Evolutionary conservation across 2,888 invertebrate genomes (phyloP), one percentile per base, ranked within the genome.

Genomic region (Colletes collaris): DNA sequence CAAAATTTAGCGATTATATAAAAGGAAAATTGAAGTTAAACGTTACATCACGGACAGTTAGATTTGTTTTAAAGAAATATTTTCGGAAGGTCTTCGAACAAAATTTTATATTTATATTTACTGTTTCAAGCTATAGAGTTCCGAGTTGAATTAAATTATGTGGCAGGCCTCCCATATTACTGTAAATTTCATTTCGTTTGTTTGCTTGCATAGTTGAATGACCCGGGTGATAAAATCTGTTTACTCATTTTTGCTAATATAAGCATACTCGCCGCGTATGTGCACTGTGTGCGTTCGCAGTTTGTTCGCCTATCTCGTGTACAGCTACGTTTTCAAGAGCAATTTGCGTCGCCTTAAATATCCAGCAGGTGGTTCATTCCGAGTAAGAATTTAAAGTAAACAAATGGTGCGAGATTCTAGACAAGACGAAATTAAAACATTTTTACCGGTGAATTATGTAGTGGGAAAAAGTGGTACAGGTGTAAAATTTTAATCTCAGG

Each of bases 171-270:
- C 27, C 40, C 64, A 27, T 65, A 56, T 69, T 37, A 37, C 49
- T 46, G 62, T 19, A 64, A 79, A 79, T 72, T 40, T 37, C 50
- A 79, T 79, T 73, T 64, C 37, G 27, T 27, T n/a, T 11, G 53
- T 40, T 72, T 46, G 49, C 60, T 64, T 16, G 19, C 64, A 67
- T 59, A 64, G 16, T 46, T 50, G 4, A 13, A 66, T 49, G 60
- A 56, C 67, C 67, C 10, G n/a, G 8, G 13, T 27, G 53, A 60
- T 40, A 50, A 56, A 65, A 59, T 46, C 7, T 73, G 62, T 79
- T 80, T 74, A 69, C 74, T 74, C 62, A 65, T 80, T 80, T 74
- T 74, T 74, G 55, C 52, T 50, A 79, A 73, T 35, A 73, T 11
- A 5, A 60, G 52, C 65, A 35, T 69, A 40, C 50, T 59, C 5